Conservation (phyloP, 2,888 invertebrate species). For the Apeira syringaria region DNA sequence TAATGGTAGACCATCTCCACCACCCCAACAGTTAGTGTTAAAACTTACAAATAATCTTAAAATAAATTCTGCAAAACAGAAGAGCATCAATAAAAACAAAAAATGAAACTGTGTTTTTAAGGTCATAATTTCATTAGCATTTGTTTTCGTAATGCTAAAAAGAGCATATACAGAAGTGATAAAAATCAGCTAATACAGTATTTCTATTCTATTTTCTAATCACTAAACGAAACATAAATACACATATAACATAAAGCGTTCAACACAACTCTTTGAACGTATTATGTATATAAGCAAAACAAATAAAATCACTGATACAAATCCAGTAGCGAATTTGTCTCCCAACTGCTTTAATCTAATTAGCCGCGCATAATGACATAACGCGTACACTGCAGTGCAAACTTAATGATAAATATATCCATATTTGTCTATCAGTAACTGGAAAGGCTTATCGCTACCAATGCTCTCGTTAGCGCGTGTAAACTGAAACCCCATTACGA, state of each 20-base stretch:
- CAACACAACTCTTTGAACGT: conserved; percentile 6
- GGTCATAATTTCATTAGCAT: no score
- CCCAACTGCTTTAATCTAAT: conserved; percentile 51
- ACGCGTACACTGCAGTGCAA: conserved; percentile 65
- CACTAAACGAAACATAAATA: neutral
- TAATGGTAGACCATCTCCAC: no score
- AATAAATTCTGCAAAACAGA: no score
- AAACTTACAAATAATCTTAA: no score
- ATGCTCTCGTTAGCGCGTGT: conserved; percentile 76
- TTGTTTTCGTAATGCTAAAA: no score
- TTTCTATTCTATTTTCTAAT: no score
- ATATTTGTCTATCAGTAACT: conserved; percentile 81
- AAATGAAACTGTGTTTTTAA: no score
- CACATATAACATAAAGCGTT: neutral
- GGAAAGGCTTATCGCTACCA: conserved; percentile 70
- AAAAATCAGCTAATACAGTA: no score
- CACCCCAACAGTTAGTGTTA: no score
- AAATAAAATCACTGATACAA: conserved; percentile 23
- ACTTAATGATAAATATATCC: conserved; percentile 78
- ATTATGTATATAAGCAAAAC: conserved; percentile 13
- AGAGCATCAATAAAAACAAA: no score
- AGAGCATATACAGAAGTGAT: no score
- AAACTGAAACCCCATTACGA: conserved; percentile 74
- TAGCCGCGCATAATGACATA: conserved; percentile 63
- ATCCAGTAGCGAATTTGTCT: conserved; percentile 56